Evolutionary conservation across 2,797 vertebrate genomes (phyloP).

Genomic region (Apodemus agrarius): DNA sequence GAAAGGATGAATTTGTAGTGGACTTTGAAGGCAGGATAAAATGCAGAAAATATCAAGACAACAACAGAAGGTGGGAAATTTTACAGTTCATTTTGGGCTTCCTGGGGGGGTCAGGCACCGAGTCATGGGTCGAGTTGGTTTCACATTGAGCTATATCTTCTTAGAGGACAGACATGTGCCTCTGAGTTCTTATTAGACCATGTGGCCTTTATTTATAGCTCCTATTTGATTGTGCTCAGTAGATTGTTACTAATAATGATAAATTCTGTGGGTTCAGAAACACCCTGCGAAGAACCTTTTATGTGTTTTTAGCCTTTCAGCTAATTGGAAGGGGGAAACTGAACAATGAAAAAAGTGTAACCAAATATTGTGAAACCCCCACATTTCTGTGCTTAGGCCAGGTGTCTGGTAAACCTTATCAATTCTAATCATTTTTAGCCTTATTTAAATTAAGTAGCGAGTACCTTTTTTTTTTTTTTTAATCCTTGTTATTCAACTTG

Average conservation of each 20-base stretch:
- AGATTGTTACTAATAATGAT: conserved; percentile 79
- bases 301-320: conserved; percentile 67
- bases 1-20: conserved; percentile 42
- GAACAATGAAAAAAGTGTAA: conserved; percentile 72
- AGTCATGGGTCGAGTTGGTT: conserved; percentile 75
- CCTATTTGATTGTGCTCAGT: conserved; percentile 72
- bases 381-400: conserved; percentile 70
- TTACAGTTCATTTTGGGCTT: conserved; percentile 72
- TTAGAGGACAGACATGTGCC: conserved; percentile 55
- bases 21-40: conserved; percentile 39
- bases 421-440: conserved; percentile 69
- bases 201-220: conserved; percentile 79
- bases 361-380: conserved; percentile 80
- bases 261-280: conserved; percentile 73
- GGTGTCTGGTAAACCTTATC: conserved; percentile 70
- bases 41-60: conserved; percentile 48
- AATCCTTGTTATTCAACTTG: conserved; percentile 1
- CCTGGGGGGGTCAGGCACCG: conserved; percentile 59
- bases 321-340: conserved; percentile 74
- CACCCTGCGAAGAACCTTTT: conserved; percentile 68
- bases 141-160: conserved; percentile 74
- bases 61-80: conserved; percentile 65
- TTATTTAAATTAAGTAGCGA: conserved; percentile 69
- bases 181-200: conserved; percentile 68
- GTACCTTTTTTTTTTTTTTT: conserved; percentile 59